Conservation (phyloP, 2,113 vertebrate species). For the Axis porcinus region DNA sequence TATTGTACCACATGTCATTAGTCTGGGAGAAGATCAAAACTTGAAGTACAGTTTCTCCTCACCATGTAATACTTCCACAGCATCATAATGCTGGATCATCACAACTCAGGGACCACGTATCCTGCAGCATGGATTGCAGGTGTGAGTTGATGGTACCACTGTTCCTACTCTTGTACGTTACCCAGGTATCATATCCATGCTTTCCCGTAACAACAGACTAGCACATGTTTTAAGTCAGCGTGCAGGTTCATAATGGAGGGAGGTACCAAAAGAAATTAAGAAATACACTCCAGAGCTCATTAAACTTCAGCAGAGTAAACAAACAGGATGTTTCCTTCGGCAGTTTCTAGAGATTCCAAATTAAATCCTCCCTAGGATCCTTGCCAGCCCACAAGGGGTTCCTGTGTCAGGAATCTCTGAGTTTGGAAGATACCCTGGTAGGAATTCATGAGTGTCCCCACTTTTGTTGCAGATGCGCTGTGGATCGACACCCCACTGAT, state of each 20-base stretch:
- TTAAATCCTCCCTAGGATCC: not conserved
- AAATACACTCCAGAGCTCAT: conserved; percentile 7
- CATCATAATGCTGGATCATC: not conserved
- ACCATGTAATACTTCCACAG: not conserved
- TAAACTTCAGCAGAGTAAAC: not conserved
- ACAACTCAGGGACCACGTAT: not conserved
- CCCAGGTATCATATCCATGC: not conserved
- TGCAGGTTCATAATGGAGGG: not conserved
- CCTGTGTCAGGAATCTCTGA: not conserved
- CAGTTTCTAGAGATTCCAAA: not conserved
- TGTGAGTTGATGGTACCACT: not conserved
- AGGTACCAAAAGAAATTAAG: conserved; percentile 26
- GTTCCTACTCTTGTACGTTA: not conserved
- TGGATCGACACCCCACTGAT: conserved; percentile 90
- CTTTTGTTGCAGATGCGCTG: conserved; percentile 88
- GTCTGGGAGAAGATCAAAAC: not conserved
- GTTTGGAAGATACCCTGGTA: not conserved
- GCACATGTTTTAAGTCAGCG: not conserved
- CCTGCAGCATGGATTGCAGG: not conserved
- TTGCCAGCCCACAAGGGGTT: not conserved
- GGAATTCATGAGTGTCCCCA: not conserved
- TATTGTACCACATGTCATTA: not conserved
- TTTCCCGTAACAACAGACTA: not conserved
- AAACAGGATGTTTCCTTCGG: not conserved
- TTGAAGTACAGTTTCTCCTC: not conserved